Percentiles rank a stretch among this genome's conserved stretches.
Evolutionary conservation across 2,888 invertebrate genomes (phyloP).

Genomic region (Drosophila borealis): DNA sequence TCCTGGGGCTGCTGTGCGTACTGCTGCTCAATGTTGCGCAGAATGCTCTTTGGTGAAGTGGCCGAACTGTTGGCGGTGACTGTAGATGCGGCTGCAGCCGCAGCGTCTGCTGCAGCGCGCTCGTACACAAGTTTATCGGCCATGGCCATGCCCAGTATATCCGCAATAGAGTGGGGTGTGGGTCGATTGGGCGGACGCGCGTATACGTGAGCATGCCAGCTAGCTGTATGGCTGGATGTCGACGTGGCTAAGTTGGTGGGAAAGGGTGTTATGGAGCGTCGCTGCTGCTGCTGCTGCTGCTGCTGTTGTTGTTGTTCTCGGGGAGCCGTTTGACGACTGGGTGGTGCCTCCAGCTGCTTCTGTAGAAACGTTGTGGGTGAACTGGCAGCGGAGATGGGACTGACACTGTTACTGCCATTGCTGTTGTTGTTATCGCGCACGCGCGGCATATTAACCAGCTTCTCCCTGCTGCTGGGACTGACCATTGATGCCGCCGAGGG

Average conservation of each 20-base stretch:
- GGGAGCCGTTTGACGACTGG: slow-evolving; percentile 36
- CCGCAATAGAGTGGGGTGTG: slow-evolving; percentile 94
- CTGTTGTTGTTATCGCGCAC: slow-evolving; percentile 68
- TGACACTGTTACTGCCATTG: slow-evolving; percentile 40
- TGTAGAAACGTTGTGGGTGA: slow-evolving; percentile 79
- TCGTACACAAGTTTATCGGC: slow-evolving; percentile 49
- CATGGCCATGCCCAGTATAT: slow-evolving; percentile 89
- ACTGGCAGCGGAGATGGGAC: slow-evolving; percentile 55
- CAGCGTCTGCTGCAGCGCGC: slow-evolving; percentile 17
- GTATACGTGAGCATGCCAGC: slow-evolving; percentile 97
- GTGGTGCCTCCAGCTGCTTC: slow-evolving; percentile 77
- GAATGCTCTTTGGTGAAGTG: slow-evolving; percentile 83
- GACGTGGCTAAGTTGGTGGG: slow-evolving; percentile 32
- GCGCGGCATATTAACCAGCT: slow-evolving; percentile 67
- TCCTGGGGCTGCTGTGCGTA: slow-evolving; percentile 75
- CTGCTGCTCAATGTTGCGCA: slow-evolving; percentile 82
- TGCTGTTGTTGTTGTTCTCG: slow-evolving; percentile 41
- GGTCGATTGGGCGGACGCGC: slow-evolving; percentile 92
- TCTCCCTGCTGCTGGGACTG: slow-evolving; percentile 77
- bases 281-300: slow-evolving; percentile 42
- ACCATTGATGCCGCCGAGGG: slow-evolving; percentile 57
- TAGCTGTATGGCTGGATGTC: slow-evolving; percentile 58
- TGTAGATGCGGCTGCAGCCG: slow-evolving; percentile 23
- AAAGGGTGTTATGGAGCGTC: slow-evolving; percentile 45
- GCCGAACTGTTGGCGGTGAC: slow-evolving; percentile 58